Conservation (phyloP, 1,140 invertebrate genomes). For the Tetramorium simillimum region DNA sequence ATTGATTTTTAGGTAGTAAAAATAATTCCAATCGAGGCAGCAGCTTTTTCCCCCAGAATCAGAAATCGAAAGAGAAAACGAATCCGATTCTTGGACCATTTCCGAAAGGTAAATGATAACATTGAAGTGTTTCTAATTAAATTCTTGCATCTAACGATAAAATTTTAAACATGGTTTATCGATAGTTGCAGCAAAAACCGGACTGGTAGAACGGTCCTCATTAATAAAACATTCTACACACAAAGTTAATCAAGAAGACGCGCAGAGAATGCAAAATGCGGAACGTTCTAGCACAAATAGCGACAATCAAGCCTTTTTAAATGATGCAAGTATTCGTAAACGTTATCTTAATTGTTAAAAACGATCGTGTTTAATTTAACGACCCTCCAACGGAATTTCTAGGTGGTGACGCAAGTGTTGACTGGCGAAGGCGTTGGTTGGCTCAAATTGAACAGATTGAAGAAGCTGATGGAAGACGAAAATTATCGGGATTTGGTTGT, state of each 20-base stretch:
- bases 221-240: constrained; percentile 94
- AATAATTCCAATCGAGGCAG: constrained; percentile 81
- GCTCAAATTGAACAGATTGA: constrained; percentile 97
- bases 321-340: constrained; percentile 88
- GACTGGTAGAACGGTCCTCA: constrained; percentile 95
- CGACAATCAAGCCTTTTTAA: constrained; percentile 95
- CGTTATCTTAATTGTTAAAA: constrained; percentile 11
- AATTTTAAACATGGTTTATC: background rate
- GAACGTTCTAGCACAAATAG: constrained; percentile 91
- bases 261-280: constrained; percentile 88
- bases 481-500: constrained; percentile 98
- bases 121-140: background rate
- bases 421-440: constrained; percentile 99
- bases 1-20: constrained; percentile 80
- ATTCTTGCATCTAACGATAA: background rate
- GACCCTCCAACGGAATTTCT: constrained; percentile 65
- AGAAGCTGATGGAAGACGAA: constrained; percentile 99
- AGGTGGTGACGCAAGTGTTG: constrained; percentile 96
- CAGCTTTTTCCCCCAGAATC: constrained; percentile 74
- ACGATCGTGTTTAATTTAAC: background rate
- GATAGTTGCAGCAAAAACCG: constrained; percentile 85
- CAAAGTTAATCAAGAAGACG: constrained; percentile 88
- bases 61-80: constrained; percentile 86
- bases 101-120: constrained; percentile 86
- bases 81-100: constrained; percentile 91